Evolutionary conservation across 2,888 invertebrate genomes (phyloP), one percentile per base, ranked within the genome.

Genomic region (Crepidodera aurea): DNA sequence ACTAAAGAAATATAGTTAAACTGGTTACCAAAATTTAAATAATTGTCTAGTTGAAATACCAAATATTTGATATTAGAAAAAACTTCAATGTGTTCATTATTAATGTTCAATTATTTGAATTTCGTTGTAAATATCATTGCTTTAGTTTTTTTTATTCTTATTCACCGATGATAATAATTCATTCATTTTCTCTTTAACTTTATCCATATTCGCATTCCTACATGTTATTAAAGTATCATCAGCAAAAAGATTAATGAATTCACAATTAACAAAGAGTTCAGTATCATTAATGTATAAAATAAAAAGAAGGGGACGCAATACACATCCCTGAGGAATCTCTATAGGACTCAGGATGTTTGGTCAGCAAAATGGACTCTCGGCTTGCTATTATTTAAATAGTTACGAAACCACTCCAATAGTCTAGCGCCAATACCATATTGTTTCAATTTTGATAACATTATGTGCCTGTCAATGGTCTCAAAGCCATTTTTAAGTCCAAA

Each of bases 211-310:
- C 1, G 18, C 16, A 18, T 25, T 22, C 37, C 53, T 53, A 15
- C n/a, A n/a, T n/a, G n/a, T n/a, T n/a, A 53, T 34, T 39, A 53
- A 22, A 13, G 53, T 53, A 39, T 39, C 53, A 39, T 39, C 39
- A 19, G 39, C 39, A 22, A 53, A 53, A 12, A 53, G 12, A 32
- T 22, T 19, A n/a, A 53, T 53, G 13, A 39, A 19, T 34, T 53
- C 39, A 53, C 53, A 53, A 15, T 39, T 37, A 39, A 22, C 22
- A 18, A 39, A 53, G 7, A 39, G 13, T n/a, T 37, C 32, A 18
- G 12, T 39, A 53, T 53, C 37, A 18, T 53, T 53, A 8, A 22
- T 16, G 19, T 39, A 53, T 5, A 53, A 13, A 6, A 53, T 53
- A 53, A 53, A 53, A 19, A 53, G 37, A 3, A 51, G 34, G 16